Evolutionary conservation across 2,797 vertebrate genomes (phyloP), one percentile per base, ranked within the genome.

Genomic region (Cirrhinus mrigala): DNA sequence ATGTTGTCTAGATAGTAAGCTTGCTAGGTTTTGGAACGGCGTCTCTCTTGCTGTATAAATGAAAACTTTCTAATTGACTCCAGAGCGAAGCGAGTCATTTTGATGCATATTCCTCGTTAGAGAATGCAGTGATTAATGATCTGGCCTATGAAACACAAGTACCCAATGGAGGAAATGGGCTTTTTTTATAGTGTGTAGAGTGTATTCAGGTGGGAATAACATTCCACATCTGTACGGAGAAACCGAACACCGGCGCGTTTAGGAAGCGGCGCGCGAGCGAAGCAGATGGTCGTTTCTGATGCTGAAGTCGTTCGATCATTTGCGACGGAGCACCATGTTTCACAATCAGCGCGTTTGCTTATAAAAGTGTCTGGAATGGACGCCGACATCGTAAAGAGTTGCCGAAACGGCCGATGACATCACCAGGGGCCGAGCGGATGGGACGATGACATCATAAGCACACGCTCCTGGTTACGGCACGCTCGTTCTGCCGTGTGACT

Each of bases 241-340:
- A 86, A 87, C 64, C 71, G 40, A 69, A 82, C 94, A 93, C 92
- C 81, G 4, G 92, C 92, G 93, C 90, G 90, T 93, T 92, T 92
- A 93, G 91, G 92, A 94, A 92, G 92, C 90, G 87, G 88, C 92
- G 91, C 92, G 93, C 91, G 94, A 94, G 94, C 93, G 89, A 92
- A 94, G 92, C 92, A 94, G 91, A 94, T 93, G 94, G 70, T 46
- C 44, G 54, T 40, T 58, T 58, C 22, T 77, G 52, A 77, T 44
- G 54, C 40, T 10, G 54, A 78, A 44, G 20, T 50, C 18, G 14
- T 29, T 64, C 6, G 1, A 66, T 50, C 44, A 15, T 66, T 79
- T 15, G 11, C 24, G 8, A 12, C 29, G 8, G 44, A 58, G 29
- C 60, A 33, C 60, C 10, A 50, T 48, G 24, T 64, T 29, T 50